A percentile compares a stretch with the other conserved stretches of the same genome.
Conservation (phyloP, 53 echinoderm and acorn worm species). For the Luidia sarsii region DNA sequence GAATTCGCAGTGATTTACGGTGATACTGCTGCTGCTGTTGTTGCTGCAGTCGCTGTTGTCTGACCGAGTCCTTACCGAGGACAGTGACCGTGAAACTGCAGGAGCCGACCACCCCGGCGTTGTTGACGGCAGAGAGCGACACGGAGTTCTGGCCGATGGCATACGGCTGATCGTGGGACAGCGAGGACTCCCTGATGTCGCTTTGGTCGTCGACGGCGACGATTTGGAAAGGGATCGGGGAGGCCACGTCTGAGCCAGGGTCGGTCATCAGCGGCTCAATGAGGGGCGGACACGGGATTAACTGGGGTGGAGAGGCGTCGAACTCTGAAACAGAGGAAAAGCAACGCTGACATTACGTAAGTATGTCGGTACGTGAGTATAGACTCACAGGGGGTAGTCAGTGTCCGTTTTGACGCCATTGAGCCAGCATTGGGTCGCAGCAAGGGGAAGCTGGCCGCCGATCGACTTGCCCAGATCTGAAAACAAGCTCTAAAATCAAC, state of each 20-base stretch:
- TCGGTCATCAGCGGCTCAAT: not conserved
- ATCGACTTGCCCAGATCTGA: no score
- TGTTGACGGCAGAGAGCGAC: conserved; percentile 1
- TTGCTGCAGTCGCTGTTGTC: no score
- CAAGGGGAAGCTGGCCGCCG: no score
- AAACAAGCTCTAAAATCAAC: no score
- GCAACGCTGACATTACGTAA: no score
- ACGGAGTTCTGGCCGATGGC: conserved; percentile 1
- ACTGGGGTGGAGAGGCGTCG: not conserved
- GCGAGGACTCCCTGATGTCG: not conserved
- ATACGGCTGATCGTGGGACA: not conserved
- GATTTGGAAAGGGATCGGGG: not conserved
- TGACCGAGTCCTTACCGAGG: not conserved
- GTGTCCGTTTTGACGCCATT: no score
- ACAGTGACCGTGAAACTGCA: conserved; percentile 13
- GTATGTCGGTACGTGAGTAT: no score
- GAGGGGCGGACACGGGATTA: not conserved
- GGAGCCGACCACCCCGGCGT: conserved; percentile 8
- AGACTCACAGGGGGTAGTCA: no score
- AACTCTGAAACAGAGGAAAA: not conserved
- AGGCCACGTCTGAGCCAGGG: not conserved
- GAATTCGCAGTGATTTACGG: no score
- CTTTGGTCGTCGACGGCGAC: not conserved
- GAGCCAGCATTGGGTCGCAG: no score
- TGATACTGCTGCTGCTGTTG: no score